Evolutionary conservation across 2,888 invertebrate genomes (phyloP), one percentile per base, ranked within the genome.

Genomic region (Macrophya alboannulata): DNA sequence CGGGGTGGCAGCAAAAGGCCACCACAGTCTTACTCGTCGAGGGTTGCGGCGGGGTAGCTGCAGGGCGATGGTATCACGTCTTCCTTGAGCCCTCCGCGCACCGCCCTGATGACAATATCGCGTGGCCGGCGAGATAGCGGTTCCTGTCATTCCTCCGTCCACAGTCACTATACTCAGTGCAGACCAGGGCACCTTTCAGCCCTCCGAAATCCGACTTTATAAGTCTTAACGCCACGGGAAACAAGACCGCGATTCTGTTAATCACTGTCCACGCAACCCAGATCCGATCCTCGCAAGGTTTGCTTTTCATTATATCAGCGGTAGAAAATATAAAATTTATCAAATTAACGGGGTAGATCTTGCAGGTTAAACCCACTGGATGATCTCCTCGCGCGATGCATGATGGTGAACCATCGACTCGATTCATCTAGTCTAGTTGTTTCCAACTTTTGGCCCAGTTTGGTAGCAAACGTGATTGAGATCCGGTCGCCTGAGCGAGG

Each of bases 61-160:
- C 55, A 55, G 3, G 31, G 83, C 83, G 83, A 83, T 83, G 31
- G 68, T 83, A 83, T 83, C 83, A 62, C 83, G 68, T 83, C 65
- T 71, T 68, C 68, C 55, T 68, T 71, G 62, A 62, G 59, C 17
- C 48, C 83, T 48, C 71, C 83, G 81, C 71, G 65, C 45, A 45
- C 68, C 83, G 71, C 91, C 90, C 92, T 93, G 93, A 93, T 93
- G 93, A 93, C 93, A 93, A 93, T 93, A 93, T 93, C 93, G 93
- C 93, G 93, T 93, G 93, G 93, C 92, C 89, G 89, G 90, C 92
- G 90, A 93, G 93, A 93, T 93, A 93, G 92, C 93, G 91, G 90
- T 91, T 91, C 93, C 92, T 93, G 93, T 93, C 93, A 93, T 93
- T 93, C 92, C 91, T 90, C 91, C 93, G 92, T 93, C 92, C 91